A percentile compares a stretch with the other conserved stretches of the same genome.
These are phyloP conservation scores for Epinotia brunnichana DNA, from an alignment of 2,888 invertebrate genomes.

Conservation along the genomic window DNA sequence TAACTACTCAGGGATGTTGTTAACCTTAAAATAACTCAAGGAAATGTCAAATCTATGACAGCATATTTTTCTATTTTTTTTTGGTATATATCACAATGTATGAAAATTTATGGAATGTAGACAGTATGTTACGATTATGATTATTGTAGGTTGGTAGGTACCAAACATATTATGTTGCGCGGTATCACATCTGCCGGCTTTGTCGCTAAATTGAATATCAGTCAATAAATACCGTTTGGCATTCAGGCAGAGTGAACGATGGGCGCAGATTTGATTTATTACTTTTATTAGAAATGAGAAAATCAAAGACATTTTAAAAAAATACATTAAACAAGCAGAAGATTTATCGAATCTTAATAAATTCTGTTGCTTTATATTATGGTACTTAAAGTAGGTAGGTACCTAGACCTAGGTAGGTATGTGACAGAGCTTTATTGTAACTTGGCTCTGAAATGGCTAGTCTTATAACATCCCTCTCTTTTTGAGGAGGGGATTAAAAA, in stretches of 20 bases:
- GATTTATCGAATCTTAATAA: neutral
- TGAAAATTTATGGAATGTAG: too few relatives aligned
- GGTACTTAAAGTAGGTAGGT: neutral
- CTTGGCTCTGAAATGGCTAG: too few relatives aligned
- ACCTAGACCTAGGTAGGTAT: neutral
- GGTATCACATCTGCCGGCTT: conserved; percentile 10
- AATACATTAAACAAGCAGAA: conserved; percentile 1
- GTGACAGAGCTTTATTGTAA: too few relatives aligned
- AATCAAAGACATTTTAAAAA: conserved; percentile 15
- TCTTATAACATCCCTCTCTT: too few relatives aligned
- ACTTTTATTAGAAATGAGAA: neutral
- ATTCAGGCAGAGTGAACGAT: conserved; percentile 9
- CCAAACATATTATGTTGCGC: conserved; percentile 7
- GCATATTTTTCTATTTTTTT: too few relatives aligned
- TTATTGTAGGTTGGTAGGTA: neutral
- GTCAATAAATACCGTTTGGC: conserved; percentile 24
- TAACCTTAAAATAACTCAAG: neutral
- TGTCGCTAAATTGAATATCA: conserved; percentile 20
- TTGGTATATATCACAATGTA: too few relatives aligned
- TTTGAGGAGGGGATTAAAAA: too few relatives aligned
- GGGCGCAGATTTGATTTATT: conserved; percentile 24
- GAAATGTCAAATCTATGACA: neutral
- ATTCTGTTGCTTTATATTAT: neutral
- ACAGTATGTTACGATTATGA: too few relatives aligned
- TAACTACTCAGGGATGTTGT: conserved; percentile 14